Evolutionary conservation across 2,113 vertebrate species (phyloP).

Genomic region (Pachyramphus minor): DNA sequence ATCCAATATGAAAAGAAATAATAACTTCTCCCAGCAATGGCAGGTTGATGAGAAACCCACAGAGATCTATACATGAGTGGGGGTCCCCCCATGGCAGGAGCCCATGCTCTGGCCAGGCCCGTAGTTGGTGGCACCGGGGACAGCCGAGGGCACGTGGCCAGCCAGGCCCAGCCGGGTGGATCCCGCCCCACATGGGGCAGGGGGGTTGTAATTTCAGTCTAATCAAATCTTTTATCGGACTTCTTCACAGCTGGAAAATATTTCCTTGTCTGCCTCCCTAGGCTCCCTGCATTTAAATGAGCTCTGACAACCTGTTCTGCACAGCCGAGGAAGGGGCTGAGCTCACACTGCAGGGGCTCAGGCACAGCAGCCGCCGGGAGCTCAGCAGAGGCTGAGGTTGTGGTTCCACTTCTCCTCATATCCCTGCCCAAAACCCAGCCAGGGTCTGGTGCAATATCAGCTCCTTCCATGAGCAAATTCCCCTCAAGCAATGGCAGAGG

Average conservation of each 20-base stretch:
- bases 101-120: not conserved
- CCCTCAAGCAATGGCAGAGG: not conserved
- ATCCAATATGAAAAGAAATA: not conserved
- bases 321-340: not conserved
- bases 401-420: not conserved
- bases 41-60: not conserved
- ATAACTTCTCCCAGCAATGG: not conserved
- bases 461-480: fast-evolving
- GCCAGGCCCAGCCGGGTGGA: not conserved
- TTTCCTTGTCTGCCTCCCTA: not conserved
- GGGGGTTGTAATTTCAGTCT: not conserved
- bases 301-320: not conserved
- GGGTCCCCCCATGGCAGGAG: not conserved
- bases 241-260: not conserved
- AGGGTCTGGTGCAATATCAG: not conserved
- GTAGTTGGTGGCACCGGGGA: not conserved
- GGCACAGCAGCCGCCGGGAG: not conserved
- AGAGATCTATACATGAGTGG: not conserved
- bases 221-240: not conserved
- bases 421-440: not conserved
- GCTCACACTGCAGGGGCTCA: not conserved
- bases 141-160: fast-evolving
- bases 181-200: not conserved
- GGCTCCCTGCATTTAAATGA: too few relatives aligned
- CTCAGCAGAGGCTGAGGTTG: fast-evolving